Conservation (phyloP, 1,140 invertebrate genomes). For the Matsumurasca onukii region DNA sequence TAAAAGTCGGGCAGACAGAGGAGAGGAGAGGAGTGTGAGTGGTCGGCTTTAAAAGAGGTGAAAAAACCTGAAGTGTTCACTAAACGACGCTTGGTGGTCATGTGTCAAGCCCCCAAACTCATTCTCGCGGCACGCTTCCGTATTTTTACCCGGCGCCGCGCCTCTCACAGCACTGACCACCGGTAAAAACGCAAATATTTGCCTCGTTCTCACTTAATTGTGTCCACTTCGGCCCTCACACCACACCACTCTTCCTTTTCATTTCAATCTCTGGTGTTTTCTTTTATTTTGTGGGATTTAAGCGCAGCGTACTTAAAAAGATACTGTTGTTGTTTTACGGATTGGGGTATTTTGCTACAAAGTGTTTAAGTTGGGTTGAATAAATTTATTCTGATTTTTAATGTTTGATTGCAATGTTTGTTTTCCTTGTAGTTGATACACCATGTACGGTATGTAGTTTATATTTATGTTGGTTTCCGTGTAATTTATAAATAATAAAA, state of each 20-base stretch:
- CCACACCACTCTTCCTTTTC: neutral
- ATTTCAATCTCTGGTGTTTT: neutral
- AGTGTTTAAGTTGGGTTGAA: neutral
- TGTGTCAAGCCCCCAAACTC: neutral
- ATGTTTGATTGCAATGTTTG: too few species aligned
- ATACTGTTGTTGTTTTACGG: neutral
- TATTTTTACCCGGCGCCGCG: slow-evolving; percentile 10
- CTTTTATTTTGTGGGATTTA: neutral
- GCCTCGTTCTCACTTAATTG: slow-evolving; percentile 7
- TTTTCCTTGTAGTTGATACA: too few species aligned
- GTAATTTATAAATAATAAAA: too few species aligned
- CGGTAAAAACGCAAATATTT: slow-evolving; percentile 21
- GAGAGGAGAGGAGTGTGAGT: neutral
- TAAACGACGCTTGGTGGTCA: slow-evolving; percentile 8
- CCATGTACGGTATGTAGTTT: too few species aligned
- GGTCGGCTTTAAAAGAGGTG: slow-evolving; percentile 22
- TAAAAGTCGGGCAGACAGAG: slow-evolving; percentile 12
- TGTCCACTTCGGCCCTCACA: slow-evolving; percentile 6
- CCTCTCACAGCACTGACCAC: neutral
- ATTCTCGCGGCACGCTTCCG: slow-evolving; percentile 9
- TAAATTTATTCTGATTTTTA: too few species aligned
- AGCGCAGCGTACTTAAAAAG: neutral
- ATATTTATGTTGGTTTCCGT: too few species aligned
- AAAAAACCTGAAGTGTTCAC: slow-evolving; percentile 17
- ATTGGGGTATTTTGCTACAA: neutral